Percentiles rank a stretch among this genome's conserved stretches.
These are phyloP conservation scores for Pelusios castaneus DNA, from an alignment of 2,113 vertebrate genomes.

Conservation along the genomic window DNA sequence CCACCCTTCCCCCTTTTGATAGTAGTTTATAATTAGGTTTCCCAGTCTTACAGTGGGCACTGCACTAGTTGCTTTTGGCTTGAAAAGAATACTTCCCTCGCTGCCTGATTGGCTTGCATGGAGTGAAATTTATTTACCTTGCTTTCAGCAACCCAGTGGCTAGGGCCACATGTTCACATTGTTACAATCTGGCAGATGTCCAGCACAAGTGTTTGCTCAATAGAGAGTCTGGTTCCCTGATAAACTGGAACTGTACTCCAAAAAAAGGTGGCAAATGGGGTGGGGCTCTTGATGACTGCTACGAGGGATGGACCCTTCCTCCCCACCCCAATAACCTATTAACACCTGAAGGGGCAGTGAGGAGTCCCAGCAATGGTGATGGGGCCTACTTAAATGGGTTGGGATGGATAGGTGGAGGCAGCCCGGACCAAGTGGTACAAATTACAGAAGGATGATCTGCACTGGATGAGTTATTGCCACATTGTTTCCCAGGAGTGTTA, in stretches of 20 bases:
- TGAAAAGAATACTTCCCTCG: not conserved
- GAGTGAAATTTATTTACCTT: too few relatives aligned
- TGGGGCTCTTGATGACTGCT: not conserved
- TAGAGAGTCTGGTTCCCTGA: not conserved
- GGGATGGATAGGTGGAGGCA: not conserved
- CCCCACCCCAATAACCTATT: not conserved
- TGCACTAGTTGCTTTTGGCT: not conserved
- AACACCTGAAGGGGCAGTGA: not conserved
- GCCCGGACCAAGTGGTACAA: not conserved
- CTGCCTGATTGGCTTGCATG: not conserved
- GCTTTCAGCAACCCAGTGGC: not conserved
- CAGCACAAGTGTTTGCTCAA: not conserved
- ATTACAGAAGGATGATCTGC: not conserved
- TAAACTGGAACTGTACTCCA: not conserved
- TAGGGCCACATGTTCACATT: not conserved
- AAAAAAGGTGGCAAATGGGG: not conserved
- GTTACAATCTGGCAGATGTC: not conserved
- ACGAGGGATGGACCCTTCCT: not conserved
- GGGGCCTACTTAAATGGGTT: constrained; percentile 1
- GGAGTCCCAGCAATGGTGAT: not conserved
- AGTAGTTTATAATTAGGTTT: not conserved
- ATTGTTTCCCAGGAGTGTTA: not conserved
- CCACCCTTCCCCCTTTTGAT: not conserved
- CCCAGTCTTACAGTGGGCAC: not conserved
- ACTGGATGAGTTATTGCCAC: not conserved